Conservation (phyloP, 2,888 invertebrate species). For the Ormia ochracea region DNA sequence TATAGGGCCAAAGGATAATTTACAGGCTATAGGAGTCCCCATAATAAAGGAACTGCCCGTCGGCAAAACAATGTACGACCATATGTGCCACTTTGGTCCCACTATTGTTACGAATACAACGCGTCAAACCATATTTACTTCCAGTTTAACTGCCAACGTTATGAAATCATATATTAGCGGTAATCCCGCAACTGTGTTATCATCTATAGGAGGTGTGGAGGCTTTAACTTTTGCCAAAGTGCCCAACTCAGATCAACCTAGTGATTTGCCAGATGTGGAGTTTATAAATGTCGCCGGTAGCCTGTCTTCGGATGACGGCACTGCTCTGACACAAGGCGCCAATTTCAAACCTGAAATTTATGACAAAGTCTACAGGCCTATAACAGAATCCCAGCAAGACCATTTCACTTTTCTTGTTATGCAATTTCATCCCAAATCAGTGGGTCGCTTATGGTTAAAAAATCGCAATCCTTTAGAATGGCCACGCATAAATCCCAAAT, state of each 20-base stretch:
- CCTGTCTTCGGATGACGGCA: constrained; percentile 80
- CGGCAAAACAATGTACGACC: constrained; percentile 82
- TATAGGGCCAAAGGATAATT: constrained; percentile 79
- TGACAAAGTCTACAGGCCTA: constrained; percentile 78
- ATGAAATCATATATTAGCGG: constrained; percentile 67
- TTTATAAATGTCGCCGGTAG: constrained; percentile 82
- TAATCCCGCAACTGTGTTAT: constrained; percentile 77
- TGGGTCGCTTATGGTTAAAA: constrained; percentile 83
- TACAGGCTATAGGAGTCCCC: constrained; percentile 79
- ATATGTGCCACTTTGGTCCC: constrained; percentile 76
- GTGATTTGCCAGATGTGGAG: constrained; percentile 83
- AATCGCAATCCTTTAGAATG: constrained; percentile 80
- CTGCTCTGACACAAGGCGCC: constrained; percentile 79
- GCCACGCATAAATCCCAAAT: constrained; percentile 81
- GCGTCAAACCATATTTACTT: constrained; percentile 62
- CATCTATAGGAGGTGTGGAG: constrained; percentile 81
- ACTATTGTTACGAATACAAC: constrained; percentile 74
- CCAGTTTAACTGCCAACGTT: constrained; percentile 54
- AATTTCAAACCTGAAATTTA: constrained; percentile 80
- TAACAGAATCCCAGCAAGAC: constrained; percentile 78
- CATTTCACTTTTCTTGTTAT: constrained; percentile 82
- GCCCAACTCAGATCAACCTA: constrained; percentile 78
- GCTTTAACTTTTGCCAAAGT: constrained; percentile 83
- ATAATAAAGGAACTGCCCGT: constrained; percentile 82
- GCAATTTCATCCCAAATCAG: constrained; percentile 85